Evolutionary conservation across 2,113 vertebrate genomes (phyloP).

Genomic region (Dermatemys mawii): DNA sequence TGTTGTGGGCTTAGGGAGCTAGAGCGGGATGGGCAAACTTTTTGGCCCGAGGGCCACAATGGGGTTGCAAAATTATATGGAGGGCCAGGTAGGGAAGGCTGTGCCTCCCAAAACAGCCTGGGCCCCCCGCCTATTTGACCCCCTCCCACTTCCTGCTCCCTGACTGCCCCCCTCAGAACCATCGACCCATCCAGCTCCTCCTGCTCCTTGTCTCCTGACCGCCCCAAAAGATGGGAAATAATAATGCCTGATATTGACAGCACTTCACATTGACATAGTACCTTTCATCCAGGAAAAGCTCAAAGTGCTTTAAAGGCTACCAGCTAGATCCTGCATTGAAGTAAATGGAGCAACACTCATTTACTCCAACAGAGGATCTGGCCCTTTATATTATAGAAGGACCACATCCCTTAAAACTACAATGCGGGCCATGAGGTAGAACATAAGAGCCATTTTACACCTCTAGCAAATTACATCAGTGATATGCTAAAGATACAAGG

Average conservation of each 20-base stretch:
- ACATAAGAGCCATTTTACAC: not conserved
- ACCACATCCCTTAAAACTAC: not conserved
- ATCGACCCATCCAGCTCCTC: too few species aligned
- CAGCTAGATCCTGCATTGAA: not conserved
- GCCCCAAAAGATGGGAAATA: not conserved
- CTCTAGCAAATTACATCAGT: not conserved
- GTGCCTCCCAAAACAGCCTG: too few species aligned
- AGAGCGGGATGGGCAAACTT: too few species aligned
- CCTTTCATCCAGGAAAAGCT: not conserved
- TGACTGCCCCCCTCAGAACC: too few species aligned
- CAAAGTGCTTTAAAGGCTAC: not conserved
- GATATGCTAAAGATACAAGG: not conserved
- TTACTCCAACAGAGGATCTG: not conserved
- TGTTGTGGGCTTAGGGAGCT: too few species aligned
- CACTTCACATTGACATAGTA: not conserved
- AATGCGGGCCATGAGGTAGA: not conserved
- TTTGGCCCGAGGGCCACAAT: too few species aligned
- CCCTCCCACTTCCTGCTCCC: too few species aligned
- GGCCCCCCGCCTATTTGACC: too few species aligned
- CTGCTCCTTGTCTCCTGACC: too few species aligned
- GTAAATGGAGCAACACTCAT: not conserved
- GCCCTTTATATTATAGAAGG: not conserved
- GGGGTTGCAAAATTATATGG: too few species aligned
- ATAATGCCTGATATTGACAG: not conserved
- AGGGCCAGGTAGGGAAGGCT: too few species aligned